Conservation (phyloP, 2,888 invertebrate species). For the Ephialtes manifestator region DNA sequence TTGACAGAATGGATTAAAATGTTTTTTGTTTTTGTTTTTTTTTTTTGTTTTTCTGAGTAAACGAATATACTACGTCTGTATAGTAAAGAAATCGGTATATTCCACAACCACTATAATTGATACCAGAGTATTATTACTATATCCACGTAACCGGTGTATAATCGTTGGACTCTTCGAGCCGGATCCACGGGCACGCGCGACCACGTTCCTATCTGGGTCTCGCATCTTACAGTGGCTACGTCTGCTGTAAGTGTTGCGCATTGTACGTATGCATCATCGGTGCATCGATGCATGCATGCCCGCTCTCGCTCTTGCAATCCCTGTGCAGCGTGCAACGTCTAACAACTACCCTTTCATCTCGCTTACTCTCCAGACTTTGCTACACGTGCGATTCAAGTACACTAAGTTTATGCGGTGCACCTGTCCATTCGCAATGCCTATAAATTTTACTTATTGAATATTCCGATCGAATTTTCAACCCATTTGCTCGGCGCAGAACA, state of each 20-base stretch:
- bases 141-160: slow-evolving; percentile 25
- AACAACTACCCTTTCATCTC: slow-evolving; percentile 25
- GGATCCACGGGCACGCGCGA: slow-evolving; percentile 74
- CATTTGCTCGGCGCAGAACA: not conserved
- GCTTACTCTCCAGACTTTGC: slow-evolving; percentile 2
- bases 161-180: slow-evolving; percentile 64
- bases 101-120: not conserved
- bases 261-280: slow-evolving; percentile 43
- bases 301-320: slow-evolving; percentile 12
- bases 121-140: not conserved
- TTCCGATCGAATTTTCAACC: slow-evolving; percentile 24
- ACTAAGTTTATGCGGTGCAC: not conserved
- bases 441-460: slow-evolving; percentile 13
- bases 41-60: not conserved
- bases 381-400: slow-evolving; percentile 18
- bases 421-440: not conserved
- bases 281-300: slow-evolving; percentile 50
- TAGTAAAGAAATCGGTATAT: not conserved
- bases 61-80: not conserved
- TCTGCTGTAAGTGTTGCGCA: slow-evolving; percentile 50
- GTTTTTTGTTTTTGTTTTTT: not conserved
- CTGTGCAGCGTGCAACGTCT: slow-evolving; percentile 6
- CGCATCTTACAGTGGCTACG: slow-evolving; percentile 44
- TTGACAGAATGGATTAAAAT: not conserved
- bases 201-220: slow-evolving; percentile 73